Evolutionary conservation across 1,140 invertebrate genomes (phyloP).

Genomic region (Limonius californicus): DNA sequence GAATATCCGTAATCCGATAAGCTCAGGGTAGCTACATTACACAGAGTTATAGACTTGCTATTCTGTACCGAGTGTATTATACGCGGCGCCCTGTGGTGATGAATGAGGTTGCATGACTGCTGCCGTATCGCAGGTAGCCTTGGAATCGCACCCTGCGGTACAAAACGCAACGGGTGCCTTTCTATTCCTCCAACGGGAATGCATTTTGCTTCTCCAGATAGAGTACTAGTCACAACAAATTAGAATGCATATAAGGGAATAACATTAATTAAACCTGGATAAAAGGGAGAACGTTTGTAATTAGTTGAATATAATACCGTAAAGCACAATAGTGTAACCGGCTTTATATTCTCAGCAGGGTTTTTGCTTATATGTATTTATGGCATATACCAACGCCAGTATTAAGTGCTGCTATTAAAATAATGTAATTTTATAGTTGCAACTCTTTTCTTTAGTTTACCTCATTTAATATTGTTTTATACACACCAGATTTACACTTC

Average conservation of each 20-base stretch:
- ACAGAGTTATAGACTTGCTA: slow-evolving; percentile 4
- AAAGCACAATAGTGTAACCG: too few species aligned
- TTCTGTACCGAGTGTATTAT: slow-evolving; percentile 3
- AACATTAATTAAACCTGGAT: background rate
- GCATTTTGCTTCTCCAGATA: background rate
- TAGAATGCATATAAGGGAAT: background rate
- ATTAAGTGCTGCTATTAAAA: too few species aligned
- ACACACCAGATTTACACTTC: too few species aligned
- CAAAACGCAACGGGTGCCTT: background rate
- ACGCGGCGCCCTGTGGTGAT: slow-evolving; percentile 4
- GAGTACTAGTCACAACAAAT: background rate
- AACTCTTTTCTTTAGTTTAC: too few species aligned
- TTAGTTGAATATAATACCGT: too few species aligned
- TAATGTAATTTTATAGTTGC: too few species aligned
- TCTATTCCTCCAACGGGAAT: background rate
- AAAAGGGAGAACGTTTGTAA: too few species aligned
- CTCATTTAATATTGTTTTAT: too few species aligned
- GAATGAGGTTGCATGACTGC: slow-evolving; percentile 7
- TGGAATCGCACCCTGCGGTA: background rate
- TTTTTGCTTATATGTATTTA: too few species aligned
- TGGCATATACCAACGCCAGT: too few species aligned
- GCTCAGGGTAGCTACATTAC: slow-evolving; percentile 1
- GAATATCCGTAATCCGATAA: slow-evolving; percentile 12
- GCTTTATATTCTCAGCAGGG: too few species aligned
- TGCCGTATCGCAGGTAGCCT: background rate